Evolutionary conservation across 2,888 invertebrate genomes (phyloP), one percentile per base, ranked within the genome.

Genomic region (Invenusta paracnida): DNA sequence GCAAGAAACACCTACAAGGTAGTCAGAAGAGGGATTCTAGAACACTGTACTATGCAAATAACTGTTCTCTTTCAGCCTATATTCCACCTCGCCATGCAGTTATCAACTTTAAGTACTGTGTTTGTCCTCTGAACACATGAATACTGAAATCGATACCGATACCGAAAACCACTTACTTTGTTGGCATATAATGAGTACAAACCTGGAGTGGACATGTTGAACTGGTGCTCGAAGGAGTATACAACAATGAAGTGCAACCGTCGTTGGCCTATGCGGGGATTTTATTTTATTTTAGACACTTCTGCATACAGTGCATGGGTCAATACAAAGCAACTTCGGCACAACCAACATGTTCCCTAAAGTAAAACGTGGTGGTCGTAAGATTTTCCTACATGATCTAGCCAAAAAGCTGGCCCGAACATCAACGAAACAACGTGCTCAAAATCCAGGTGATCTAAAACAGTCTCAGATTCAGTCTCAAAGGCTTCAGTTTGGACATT

Each of bases 351-450:
- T 73, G 73, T 73, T 73, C 27, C 73, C 73, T 73, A 23, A 23
- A 73, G 73, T 23, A 13, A 73, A 73, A 73, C 2, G 73, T 73
- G 73, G 73, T 73, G 73, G 73, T 23, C 73, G 73, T 73, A 73
- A 73, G 73, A 73, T 73, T 73, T 73, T 73, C 73, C 73, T 73
- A 73, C 73, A 73, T 73, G 73, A 73, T 73, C 73, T 73, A 73
- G 73, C 73, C 11, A 73, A 73, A 73, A 13, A 73, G 48, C 25
- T 73, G 5, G 73, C 73, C 25, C 73, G 17, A 73, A 73, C 73
- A 73, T 73, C 73, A 73, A 73, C 27, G 17, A 23, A 73, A 73
- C 73, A 73, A 73, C 73, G 73, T 25, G 17, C 27, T 73, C 73
- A 73, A 73, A 73, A 73, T 73, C 73, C 73, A 73, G 73, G 73